phyloP scores from a whole-genome alignment of 2,113 vertebrate species.

The Dinomys branickii region DNA sequence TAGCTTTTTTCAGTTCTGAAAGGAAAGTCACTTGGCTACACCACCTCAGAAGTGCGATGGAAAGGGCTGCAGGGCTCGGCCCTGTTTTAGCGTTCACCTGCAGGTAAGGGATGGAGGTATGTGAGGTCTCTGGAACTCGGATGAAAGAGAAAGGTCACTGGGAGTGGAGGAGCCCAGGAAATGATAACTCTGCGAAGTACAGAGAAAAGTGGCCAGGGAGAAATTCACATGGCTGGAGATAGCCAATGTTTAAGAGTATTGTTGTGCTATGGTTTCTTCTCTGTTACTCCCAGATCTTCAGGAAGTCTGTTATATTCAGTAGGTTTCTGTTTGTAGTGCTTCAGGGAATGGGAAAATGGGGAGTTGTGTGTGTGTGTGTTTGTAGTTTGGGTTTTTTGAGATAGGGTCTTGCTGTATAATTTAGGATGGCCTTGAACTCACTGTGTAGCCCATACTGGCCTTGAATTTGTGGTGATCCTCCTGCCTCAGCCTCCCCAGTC shows the following conservation, averaged over 20 bases:
- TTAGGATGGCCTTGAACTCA: not conserved
- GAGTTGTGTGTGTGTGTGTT: not conserved
- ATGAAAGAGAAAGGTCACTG: not conserved
- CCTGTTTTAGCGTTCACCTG: not conserved
- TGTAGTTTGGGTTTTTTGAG: not conserved
- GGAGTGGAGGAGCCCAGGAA: not conserved
- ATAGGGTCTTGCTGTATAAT: not conserved
- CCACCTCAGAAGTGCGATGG: not conserved
- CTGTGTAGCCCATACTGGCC: not conserved
- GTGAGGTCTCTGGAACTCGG: not conserved
- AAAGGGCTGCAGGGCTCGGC: not conserved
- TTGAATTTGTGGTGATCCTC: not conserved
- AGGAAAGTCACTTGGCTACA: not conserved
- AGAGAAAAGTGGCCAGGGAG: not conserved
- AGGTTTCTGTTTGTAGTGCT: not conserved
- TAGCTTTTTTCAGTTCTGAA: not conserved
- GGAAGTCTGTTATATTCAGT: conserved; percentile 21
- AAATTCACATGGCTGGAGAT: not conserved
- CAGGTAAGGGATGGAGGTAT: not conserved
- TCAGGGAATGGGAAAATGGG: not conserved
- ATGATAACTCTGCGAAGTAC: not conserved
- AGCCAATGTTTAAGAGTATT: not conserved
- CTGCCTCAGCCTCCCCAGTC: not conserved
- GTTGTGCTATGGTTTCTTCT: not conserved
- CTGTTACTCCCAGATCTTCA: not conserved